phyloP scores from a whole-genome alignment of 2,797 vertebrate species.

The Coluber constrictor region DNA sequence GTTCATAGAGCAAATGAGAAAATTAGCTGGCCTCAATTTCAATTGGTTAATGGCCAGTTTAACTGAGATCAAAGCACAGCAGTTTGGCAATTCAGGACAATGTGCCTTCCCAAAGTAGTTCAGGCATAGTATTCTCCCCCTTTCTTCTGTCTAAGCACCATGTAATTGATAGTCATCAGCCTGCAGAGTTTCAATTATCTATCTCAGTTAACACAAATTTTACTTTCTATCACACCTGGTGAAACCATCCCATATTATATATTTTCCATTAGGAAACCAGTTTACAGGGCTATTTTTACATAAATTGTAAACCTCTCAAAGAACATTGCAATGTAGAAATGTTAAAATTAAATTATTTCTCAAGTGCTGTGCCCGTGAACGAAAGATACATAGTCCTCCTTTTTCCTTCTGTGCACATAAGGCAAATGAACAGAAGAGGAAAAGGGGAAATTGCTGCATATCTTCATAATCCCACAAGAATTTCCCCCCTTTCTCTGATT shows the following conservation, averaged over 20 bases:
- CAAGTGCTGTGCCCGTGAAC: background rate
- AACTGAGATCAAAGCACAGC: slow-evolving; percentile 51
- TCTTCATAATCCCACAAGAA: background rate
- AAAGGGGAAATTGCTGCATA: background rate
- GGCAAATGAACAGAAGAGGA: background rate
- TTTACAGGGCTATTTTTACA: slow-evolving; percentile 1
- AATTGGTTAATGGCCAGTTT: slow-evolving; percentile 46
- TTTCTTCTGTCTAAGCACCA: background rate
- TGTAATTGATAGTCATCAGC: slow-evolving; percentile 28
- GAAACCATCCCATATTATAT: background rate
- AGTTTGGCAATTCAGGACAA: slow-evolving; percentile 30
- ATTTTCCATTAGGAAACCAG: background rate
- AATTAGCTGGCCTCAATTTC: slow-evolving; percentile 45
- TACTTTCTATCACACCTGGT: slow-evolving; percentile 5
- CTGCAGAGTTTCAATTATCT: slow-evolving; percentile 30
- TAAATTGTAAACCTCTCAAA: background rate
- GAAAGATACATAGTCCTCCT: background rate
- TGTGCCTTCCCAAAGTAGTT: slow-evolving; percentile 12
- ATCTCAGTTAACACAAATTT: slow-evolving; percentile 30
- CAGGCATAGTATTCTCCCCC: slow-evolving; percentile 2
- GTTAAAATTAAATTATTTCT: background rate
- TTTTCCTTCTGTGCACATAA: background rate
- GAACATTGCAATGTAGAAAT: background rate
- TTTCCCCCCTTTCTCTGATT: background rate
- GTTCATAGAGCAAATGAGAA: slow-evolving; percentile 25